phyloP scores from a whole-genome alignment of 2,113 vertebrate genomes.

The Phylloscopus trochilus region DNA sequence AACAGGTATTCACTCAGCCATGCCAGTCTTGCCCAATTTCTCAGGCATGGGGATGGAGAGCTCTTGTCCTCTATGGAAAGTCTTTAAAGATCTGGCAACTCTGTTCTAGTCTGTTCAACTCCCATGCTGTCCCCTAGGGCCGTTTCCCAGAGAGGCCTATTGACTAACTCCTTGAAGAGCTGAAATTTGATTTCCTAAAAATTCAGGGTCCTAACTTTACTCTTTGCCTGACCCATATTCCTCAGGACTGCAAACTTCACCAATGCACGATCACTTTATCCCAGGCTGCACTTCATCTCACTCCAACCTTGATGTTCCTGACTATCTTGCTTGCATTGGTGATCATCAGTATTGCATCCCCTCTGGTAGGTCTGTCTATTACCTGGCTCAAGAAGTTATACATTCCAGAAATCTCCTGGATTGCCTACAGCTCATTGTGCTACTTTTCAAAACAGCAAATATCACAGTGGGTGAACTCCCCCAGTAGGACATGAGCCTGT shows the following conservation, averaged over 20 bases:
- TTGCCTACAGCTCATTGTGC: background rate
- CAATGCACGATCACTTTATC: background rate
- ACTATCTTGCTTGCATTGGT: background rate
- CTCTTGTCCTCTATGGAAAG: background rate
- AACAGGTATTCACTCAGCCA: background rate
- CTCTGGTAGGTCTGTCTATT: background rate
- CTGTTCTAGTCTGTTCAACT: background rate
- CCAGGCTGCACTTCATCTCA: background rate
- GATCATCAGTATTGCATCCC: background rate
- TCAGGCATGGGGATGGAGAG: background rate
- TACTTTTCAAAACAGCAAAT: background rate
- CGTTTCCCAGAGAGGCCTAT: background rate
- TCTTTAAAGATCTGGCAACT: background rate
- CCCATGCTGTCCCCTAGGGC: no score
- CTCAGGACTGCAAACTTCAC: background rate
- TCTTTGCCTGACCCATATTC: background rate
- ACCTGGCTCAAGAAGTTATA: background rate
- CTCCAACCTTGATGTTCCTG: background rate
- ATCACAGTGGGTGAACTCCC: background rate
- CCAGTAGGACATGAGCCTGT: background rate
- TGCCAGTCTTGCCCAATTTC: background rate
- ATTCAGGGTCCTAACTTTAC: background rate
- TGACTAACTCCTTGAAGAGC: background rate
- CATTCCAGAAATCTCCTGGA: background rate
- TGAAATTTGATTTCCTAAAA: background rate